Evolutionary conservation across 2,113 vertebrate genomes (phyloP).

Genomic region (Halichoeres trimaculatus): DNA sequence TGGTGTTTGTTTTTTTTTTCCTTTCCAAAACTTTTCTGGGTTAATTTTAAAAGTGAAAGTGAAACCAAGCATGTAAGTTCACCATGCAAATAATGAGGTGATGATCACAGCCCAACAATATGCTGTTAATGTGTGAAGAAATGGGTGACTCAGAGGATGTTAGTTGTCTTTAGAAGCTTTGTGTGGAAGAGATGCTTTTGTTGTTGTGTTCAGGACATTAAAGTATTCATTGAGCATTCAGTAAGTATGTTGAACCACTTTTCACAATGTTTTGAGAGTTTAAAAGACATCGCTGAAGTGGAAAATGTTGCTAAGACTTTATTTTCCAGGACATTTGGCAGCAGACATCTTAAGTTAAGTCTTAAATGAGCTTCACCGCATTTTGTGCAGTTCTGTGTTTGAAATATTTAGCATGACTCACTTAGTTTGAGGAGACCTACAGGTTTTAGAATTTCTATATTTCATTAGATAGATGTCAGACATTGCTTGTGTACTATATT

Average conservation of each 20-base stretch:
- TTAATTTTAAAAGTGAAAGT: constrained; percentile 4
- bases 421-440: constrained; percentile 28
- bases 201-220: not conserved
- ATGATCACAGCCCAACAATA: constrained; percentile 2
- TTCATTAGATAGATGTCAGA: constrained; percentile 19
- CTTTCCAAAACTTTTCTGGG: not conserved
- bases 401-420: constrained; percentile 44
- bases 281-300: not conserved
- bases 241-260: not conserved
- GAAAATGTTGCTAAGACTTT: not conserved
- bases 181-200: not conserved
- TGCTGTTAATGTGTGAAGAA: not conserved
- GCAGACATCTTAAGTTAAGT: not conserved
- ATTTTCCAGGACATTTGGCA: constrained; percentile 23
- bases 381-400: constrained; percentile 27
- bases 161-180: not conserved
- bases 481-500: constrained; percentile 2
- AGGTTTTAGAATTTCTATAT: constrained; percentile 27
- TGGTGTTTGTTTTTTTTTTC: constrained; percentile 1
- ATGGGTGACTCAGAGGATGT: not conserved
- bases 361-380: not conserved
- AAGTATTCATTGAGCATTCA: not conserved
- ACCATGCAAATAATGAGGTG: not conserved
- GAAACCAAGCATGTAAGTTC: not conserved
- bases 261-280: not conserved